These are phyloP conservation scores for Prorops nasuta DNA, from an alignment of 1,140 invertebrate genomes.

Conservation along the genomic window DNA sequence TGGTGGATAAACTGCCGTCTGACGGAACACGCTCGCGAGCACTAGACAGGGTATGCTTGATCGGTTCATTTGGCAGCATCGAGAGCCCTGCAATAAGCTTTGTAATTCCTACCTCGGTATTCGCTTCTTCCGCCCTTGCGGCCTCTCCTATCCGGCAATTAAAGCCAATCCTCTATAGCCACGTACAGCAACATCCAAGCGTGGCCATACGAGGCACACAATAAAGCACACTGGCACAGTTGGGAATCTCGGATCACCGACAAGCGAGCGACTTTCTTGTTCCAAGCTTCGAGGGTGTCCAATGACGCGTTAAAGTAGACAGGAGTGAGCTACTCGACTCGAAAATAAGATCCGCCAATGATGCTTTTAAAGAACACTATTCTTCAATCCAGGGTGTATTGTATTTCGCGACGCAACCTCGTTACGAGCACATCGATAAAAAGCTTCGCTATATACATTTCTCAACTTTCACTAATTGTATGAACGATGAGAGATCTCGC, in stretches of 20 bases:
- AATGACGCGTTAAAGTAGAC: slow-evolving; percentile 25
- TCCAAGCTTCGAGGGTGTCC: slow-evolving; percentile 2
- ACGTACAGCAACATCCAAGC: background rate
- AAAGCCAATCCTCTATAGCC: slow-evolving; percentile 17
- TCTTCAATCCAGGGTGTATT: too few relatives aligned
- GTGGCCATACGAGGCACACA: too few relatives aligned
- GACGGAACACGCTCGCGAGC: slow-evolving; percentile 19
- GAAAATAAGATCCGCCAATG: slow-evolving; percentile 9
- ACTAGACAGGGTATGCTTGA: slow-evolving; percentile 24
- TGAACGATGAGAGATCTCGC: too few relatives aligned
- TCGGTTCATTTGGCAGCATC: slow-evolving; percentile 27
- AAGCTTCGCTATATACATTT: too few relatives aligned
- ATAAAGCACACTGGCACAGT: too few relatives aligned
- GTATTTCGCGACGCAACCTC: too few relatives aligned
- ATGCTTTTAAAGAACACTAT: background rate
- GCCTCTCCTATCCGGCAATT: slow-evolving; percentile 22
- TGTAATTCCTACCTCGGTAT: slow-evolving; percentile 10
- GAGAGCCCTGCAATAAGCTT: slow-evolving; percentile 9
- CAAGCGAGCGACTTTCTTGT: slow-evolving; percentile 21
- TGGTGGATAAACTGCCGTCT: too few relatives aligned
- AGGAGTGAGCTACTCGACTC: slow-evolving; percentile 1
- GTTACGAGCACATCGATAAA: too few relatives aligned
- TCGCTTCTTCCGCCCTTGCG: slow-evolving; percentile 16
- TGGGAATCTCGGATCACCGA: too few relatives aligned
- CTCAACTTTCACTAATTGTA: too few relatives aligned